These are phyloP conservation scores for Glyphotaelius pellucidus DNA, from an alignment of 2,888 invertebrate genomes.

Conservation along the genomic window DNA sequence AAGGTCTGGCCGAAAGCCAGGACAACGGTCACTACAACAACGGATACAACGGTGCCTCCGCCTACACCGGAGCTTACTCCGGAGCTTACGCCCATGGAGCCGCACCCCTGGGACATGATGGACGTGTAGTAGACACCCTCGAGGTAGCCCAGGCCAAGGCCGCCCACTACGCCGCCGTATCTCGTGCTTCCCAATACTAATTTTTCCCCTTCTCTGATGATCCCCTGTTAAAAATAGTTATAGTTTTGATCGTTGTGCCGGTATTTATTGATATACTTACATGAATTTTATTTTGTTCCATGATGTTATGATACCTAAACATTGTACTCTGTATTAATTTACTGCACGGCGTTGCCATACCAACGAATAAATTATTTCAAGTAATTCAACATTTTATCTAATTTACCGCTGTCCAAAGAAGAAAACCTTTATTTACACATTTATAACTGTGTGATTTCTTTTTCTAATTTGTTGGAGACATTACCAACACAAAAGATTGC, in stretches of 20 bases:
- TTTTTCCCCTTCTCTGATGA: neutral
- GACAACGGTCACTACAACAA: constrained; percentile 54
- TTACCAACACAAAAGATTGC: no score
- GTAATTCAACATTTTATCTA: neutral
- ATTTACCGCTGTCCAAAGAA: neutral
- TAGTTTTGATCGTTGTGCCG: neutral
- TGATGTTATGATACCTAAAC: neutral
- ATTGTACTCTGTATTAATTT: neutral
- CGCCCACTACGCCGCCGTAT: constrained; percentile 71
- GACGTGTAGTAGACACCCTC: constrained; percentile 67
- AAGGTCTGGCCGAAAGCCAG: constrained; percentile 58
- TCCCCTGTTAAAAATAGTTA: neutral
- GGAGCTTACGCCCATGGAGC: constrained; percentile 8
- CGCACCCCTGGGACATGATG: constrained; percentile 25
- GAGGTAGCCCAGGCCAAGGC: constrained; percentile 81
- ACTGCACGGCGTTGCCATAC: neutral
- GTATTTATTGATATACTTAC: neutral
- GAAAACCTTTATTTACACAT: no score
- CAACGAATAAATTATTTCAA: neutral
- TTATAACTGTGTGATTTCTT: no score
- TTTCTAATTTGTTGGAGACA: no score
- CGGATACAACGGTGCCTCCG: neutral
- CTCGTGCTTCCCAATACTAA: constrained; percentile 51
- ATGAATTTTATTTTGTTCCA: neutral
- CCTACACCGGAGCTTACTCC: neutral